These are phyloP conservation scores for Luehdorfia chinensis DNA, from an alignment of 1,140 invertebrate genomes.

Conservation along the genomic window DNA sequence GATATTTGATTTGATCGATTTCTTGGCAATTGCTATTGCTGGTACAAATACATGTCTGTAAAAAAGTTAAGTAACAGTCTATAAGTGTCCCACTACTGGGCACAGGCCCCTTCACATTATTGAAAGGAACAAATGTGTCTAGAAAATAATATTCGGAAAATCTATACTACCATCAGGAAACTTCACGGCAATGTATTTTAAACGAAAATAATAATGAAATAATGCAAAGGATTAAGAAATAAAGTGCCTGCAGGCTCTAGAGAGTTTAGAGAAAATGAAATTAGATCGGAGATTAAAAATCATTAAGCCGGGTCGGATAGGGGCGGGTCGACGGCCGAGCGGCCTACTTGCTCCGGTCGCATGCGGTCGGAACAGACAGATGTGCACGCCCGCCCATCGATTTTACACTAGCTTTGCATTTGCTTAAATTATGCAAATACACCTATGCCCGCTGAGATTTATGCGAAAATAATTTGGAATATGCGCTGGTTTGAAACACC, in stretches of 20 bases:
- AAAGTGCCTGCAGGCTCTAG: neutral
- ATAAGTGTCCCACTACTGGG: too few relatives aligned
- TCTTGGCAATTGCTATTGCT: too few relatives aligned
- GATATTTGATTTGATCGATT: too few relatives aligned
- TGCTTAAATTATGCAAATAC: slow-evolving; percentile 5
- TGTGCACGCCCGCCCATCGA: neutral
- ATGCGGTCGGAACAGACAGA: slow-evolving; percentile 1
- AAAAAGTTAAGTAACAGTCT: too few relatives aligned
- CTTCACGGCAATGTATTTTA: too few relatives aligned
- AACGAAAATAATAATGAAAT: too few relatives aligned
- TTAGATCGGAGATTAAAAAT: slow-evolving; percentile 24
- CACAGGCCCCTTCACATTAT: too few relatives aligned
- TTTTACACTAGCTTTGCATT: neutral
- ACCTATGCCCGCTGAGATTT: neutral
- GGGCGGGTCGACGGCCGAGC: slow-evolving; percentile 27
- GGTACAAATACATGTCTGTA: too few relatives aligned
- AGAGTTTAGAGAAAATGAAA: slow-evolving; percentile 2
- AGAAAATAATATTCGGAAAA: too few relatives aligned
- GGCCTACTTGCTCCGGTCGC: slow-evolving; percentile 26
- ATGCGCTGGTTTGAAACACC: too few relatives aligned
- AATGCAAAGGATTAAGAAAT: neutral
- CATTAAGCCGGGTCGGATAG: slow-evolving; percentile 16
- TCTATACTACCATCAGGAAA: too few relatives aligned
- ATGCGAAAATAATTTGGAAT: slow-evolving; percentile 4
- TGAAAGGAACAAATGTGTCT: too few relatives aligned